Percentiles rank a stretch among this genome's conserved stretches.
Evolutionary conservation across 2,888 invertebrate genomes (phyloP).

Genomic region (Papilio gigon): DNA sequence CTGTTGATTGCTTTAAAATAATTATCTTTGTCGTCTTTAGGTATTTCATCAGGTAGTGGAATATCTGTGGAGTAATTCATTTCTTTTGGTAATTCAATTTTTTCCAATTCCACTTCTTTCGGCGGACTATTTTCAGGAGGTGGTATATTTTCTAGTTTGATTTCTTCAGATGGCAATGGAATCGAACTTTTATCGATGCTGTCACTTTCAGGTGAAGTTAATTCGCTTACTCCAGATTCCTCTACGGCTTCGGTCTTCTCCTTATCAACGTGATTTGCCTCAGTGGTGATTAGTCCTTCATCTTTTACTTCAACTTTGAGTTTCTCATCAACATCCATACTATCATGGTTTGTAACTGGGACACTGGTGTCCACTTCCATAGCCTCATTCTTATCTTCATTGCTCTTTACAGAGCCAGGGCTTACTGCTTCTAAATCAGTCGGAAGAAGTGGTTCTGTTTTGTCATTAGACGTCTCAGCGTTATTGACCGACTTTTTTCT

Average conservation of each 20-base stretch:
- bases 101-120: conserved; percentile 48
- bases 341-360: conserved; percentile 49
- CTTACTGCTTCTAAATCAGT: conserved; percentile 91
- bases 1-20: conserved; percentile 68
- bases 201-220: conserved; percentile 62
- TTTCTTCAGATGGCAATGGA: conserved; percentile 65
- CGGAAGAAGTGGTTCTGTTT: conserved; percentile 83
- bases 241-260: conserved; percentile 74
- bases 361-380: conserved; percentile 55
- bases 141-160: conserved; percentile 66
- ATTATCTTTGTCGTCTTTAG: conserved; percentile 56
- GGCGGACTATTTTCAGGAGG: conserved; percentile 73
- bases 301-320: conserved; percentile 56
- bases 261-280: conserved; percentile 44
- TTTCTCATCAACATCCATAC: conserved; percentile 59
- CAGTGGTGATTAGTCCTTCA: conserved; percentile 48
- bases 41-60: conserved; percentile 64
- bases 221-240: conserved; percentile 79
- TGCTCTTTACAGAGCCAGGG: conserved; percentile 88
- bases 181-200: conserved; percentile 64
- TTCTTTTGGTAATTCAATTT: conserved; percentile 49
- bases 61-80: conserved; percentile 50
- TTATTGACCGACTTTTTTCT: conserved; percentile 80
- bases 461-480: conserved; percentile 66
- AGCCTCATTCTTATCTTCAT: conserved; percentile 67